Evolutionary conservation across 2,113 vertebrate species (phyloP).

Genomic region (Syrrhaptes paradoxus): DNA sequence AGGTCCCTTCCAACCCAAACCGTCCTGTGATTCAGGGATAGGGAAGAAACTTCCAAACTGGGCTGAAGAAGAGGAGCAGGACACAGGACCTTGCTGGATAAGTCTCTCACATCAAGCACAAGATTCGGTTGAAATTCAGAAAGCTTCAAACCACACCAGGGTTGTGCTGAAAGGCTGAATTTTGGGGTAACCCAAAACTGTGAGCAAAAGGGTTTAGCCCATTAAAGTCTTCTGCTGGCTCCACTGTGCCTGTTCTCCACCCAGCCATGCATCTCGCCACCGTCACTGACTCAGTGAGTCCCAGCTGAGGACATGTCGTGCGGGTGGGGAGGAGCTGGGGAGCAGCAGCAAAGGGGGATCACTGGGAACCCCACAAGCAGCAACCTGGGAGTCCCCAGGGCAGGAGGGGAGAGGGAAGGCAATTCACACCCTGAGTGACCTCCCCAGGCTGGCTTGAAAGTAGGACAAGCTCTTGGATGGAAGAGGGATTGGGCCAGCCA

Average conservation of each 20-base stretch:
- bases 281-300: not conserved
- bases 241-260: not conserved
- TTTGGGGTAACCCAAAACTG: not conserved
- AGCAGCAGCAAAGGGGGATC: not conserved
- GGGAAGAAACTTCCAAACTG: not conserved
- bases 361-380: not conserved
- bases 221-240: not conserved
- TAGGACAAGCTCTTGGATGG: not conserved
- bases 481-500: not conserved
- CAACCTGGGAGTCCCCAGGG: not conserved
- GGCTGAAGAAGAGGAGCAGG: not conserved
- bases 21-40: not conserved
- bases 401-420: not conserved
- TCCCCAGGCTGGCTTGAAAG: not conserved
- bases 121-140: not conserved
- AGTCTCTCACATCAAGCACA: not conserved
- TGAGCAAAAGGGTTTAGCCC: not conserved
- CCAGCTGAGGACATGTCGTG: not conserved
- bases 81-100: not conserved
- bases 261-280: not conserved
- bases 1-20: too few relatives aligned
- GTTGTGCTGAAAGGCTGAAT: not conserved
- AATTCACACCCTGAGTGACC: accelerated
- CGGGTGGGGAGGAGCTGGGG: not conserved
- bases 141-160: not conserved